Percentiles rank a stretch among this genome's conserved stretches.
phyloP scores from a whole-genome alignment of 2,888 invertebrate species.

The Sinodicranocentrus sp. region DNA sequence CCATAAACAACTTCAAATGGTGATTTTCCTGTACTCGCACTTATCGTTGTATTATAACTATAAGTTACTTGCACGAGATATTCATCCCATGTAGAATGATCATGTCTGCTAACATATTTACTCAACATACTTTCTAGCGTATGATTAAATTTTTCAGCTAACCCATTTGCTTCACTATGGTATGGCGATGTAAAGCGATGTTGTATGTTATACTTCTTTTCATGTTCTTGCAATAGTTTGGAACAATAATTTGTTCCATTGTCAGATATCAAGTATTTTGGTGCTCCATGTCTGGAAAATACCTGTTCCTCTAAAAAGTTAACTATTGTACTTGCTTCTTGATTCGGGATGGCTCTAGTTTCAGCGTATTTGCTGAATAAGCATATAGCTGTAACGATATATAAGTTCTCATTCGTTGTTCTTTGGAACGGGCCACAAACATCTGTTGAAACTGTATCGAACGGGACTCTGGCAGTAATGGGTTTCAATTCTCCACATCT shows the following conservation, averaged over 20 bases:
- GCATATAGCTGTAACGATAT: conserved; percentile 71
- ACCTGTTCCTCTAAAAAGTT: conserved; percentile 73
- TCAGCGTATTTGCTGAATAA: conserved; percentile 72
- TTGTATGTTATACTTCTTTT: conserved; percentile 27
- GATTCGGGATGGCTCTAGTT: conserved; percentile 74
- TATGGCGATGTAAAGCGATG: conserved; percentile 70
- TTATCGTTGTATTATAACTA: not conserved
- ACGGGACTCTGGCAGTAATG: conserved; percentile 60
- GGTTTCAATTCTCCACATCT: conserved; percentile 44
- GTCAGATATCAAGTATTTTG: conserved; percentile 75
- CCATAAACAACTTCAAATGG: not conserved
- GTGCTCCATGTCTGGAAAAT: conserved; percentile 72
- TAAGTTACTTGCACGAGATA: not conserved
- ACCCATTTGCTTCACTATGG: conserved; percentile 74
- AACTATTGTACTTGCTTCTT: conserved; percentile 75
- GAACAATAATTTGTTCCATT: conserved; percentile 70
- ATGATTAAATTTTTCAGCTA: conserved; percentile 75
- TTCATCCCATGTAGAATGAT: conserved; percentile 74
- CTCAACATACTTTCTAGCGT: conserved; percentile 53
- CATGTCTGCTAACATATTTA: conserved; percentile 68
- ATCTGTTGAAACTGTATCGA: conserved; percentile 73
- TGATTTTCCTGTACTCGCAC: not conserved
- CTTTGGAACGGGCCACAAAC: conserved; percentile 72
- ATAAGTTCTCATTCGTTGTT: conserved; percentile 63
- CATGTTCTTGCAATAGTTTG: conserved; percentile 39